Conservation (phyloP, 2,888 invertebrate genomes). For the Leuctra nigra region DNA sequence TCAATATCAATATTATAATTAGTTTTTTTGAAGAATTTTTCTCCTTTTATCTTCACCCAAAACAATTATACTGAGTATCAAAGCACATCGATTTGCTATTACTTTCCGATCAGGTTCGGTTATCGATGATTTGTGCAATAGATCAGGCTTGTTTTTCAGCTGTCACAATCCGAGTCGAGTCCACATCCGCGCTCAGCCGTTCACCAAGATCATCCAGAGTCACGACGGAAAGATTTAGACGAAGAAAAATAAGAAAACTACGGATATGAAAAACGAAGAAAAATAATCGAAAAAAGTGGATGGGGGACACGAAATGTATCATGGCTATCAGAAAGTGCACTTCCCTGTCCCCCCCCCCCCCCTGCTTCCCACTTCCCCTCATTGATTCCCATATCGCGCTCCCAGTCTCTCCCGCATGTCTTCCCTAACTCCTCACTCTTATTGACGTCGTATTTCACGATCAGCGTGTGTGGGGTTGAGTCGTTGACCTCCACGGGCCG, state of each 20-base stretch:
- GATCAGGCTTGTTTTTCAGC: constrained; percentile 1
- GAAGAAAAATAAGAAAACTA: too few relatives aligned
- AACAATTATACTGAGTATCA: too few relatives aligned
- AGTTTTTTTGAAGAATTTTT: too few relatives aligned
- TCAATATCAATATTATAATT: too few relatives aligned
- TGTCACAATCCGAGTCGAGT: background rate
- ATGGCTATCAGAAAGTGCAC: background rate
- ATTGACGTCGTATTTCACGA: background rate
- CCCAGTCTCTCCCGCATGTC: constrained; percentile 4
- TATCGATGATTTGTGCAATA: background rate
- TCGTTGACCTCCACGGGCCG: constrained; percentile 54
- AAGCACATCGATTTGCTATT: too few relatives aligned
- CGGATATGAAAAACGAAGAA: background rate
- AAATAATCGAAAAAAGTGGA: background rate
- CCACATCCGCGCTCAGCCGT: background rate
- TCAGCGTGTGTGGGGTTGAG: constrained; percentile 33
- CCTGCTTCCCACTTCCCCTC: constrained; percentile 10
- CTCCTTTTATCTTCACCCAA: too few relatives aligned
- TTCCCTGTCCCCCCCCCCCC: background rate
- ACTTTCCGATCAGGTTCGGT: too few relatives aligned
- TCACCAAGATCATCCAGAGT: too few relatives aligned
- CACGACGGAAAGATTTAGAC: too few relatives aligned
- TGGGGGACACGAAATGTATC: constrained; percentile 4
- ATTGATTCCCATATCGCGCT: constrained; percentile 6
- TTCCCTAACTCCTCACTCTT: background rate